Evolutionary conservation across 2,888 invertebrate genomes (phyloP).

Genomic region (Zelleria hepariella): DNA sequence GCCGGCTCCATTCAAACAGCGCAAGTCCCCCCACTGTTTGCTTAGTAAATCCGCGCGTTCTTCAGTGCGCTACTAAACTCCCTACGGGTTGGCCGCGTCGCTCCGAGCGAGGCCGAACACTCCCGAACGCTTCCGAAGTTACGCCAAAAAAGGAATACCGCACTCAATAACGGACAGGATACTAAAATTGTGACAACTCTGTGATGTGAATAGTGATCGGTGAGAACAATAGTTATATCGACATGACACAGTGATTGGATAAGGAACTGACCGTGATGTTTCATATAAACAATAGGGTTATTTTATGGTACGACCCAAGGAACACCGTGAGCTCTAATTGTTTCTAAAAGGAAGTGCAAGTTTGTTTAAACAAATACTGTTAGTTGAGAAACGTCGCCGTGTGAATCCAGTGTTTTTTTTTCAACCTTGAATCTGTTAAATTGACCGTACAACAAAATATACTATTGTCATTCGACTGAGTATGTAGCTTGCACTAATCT

Average conservation of each 20-base stretch:
- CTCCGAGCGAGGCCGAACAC: not conserved
- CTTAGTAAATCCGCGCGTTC: not conserved
- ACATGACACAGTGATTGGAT: conserved; percentile 7
- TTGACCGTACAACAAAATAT: not conserved
- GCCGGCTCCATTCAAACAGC: not conserved
- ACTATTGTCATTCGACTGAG: not conserved
- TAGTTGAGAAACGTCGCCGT: not conserved
- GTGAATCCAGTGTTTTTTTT: not conserved
- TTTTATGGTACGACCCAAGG: not conserved
- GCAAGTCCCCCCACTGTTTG: not conserved
- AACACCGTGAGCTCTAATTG: not conserved
- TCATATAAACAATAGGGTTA: conserved; percentile 10
- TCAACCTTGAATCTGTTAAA: not conserved
- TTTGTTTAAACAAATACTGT: not conserved
- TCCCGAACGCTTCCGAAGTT: not conserved
- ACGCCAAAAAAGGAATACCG: conserved; percentile 3
- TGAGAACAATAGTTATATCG: conserved; percentile 19
- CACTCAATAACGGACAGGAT: conserved; percentile 16
- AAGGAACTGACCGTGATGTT: conserved; percentile 16
- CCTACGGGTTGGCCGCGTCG: not conserved
- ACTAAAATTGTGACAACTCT: conserved; percentile 6
- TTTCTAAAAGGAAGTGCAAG: not conserved
- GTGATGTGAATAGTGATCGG: conserved; percentile 18
- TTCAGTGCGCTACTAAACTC: not conserved
- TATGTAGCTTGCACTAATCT: not conserved